A percentile compares a stretch with the other conserved stretches of the same genome.
phyloP scores from a whole-genome alignment of 2,113 vertebrate genomes.

The Lasiurus borealis region DNA sequence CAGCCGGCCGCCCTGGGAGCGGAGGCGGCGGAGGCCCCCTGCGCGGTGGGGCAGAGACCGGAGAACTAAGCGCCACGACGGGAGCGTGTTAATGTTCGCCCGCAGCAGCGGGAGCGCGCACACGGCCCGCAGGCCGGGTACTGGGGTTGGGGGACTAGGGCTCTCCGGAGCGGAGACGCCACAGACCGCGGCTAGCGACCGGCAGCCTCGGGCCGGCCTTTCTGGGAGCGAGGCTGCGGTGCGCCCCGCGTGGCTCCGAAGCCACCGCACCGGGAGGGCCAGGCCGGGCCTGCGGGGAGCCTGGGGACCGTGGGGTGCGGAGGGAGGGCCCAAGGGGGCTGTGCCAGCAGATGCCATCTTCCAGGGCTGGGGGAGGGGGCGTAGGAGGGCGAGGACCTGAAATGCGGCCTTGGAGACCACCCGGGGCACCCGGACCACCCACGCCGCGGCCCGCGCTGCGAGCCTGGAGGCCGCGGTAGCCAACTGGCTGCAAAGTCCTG shows the following conservation, averaged over 20 bases:
- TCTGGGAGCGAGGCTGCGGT: neutral
- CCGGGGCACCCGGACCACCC: slow-evolving; percentile 79
- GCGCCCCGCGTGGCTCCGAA: neutral
- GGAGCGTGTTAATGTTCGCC: neutral
- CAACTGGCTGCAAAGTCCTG: neutral
- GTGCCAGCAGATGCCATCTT: neutral
- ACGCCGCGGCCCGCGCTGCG: slow-evolving; percentile 18
- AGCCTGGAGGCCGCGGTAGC: neutral
- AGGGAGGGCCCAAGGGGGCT: too few relatives aligned
- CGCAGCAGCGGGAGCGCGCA: neutral
- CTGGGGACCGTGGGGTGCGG: neutral
- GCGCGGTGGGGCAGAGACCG: neutral
- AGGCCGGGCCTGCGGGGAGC: neutral
- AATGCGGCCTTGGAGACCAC: slow-evolving; percentile 51
- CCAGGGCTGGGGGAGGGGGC: neutral
- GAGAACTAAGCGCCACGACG: neutral
- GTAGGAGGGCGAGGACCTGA: neutral
- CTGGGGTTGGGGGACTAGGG: neutral
- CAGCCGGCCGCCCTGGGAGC: slow-evolving; percentile 30
- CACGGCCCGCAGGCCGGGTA: neutral
- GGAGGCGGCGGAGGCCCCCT: neutral
- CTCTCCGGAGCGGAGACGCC: neutral
- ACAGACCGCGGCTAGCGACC: neutral
- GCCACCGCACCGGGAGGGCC: neutral
- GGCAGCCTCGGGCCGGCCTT: neutral